Percentiles rank a stretch among this genome's conserved stretches.
phyloP scores from a whole-genome alignment of 1,140 invertebrate species.

The Rhopalosiphum padi region DNA sequence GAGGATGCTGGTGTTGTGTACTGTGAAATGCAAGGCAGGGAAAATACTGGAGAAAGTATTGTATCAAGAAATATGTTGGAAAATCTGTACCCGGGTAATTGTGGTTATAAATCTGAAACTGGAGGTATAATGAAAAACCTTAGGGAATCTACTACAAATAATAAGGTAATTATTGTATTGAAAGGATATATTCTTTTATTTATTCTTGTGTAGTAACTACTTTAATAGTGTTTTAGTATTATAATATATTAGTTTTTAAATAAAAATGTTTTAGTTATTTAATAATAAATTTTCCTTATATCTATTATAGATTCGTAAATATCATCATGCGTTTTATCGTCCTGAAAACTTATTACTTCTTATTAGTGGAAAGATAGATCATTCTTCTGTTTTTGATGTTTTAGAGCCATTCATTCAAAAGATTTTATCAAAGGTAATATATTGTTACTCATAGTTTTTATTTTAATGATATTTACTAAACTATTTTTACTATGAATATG shows the following conservation, averaged over 20 bases:
- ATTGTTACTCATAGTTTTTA: neutral
- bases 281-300: conserved; percentile 58
- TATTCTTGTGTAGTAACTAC: neutral
- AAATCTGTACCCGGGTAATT: conserved; percentile 78
- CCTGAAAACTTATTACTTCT: conserved; percentile 89
- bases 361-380: conserved; percentile 81
- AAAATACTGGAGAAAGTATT: conserved; percentile 79
- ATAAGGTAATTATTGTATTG: conserved; percentile 70
- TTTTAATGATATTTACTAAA: neutral
- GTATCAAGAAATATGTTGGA: conserved; percentile 70
- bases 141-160: conserved; percentile 79
- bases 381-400: conserved; percentile 77
- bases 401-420: conserved; percentile 79
- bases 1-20: conserved; percentile 92
- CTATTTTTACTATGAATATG: neutral
- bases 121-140: conserved; percentile 87
- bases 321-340: conserved; percentile 86
- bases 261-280: neutral
- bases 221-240: neutral
- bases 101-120: conserved; percentile 84
- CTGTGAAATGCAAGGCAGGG: conserved; percentile 88
- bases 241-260: too few species aligned
- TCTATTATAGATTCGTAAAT: conserved; percentile 72
- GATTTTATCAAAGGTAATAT: conserved; percentile 67
- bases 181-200: neutral